These are phyloP conservation scores for Sebastes nivosus DNA, from an alignment of 2,797 vertebrate genomes.

Conservation along the genomic window DNA sequence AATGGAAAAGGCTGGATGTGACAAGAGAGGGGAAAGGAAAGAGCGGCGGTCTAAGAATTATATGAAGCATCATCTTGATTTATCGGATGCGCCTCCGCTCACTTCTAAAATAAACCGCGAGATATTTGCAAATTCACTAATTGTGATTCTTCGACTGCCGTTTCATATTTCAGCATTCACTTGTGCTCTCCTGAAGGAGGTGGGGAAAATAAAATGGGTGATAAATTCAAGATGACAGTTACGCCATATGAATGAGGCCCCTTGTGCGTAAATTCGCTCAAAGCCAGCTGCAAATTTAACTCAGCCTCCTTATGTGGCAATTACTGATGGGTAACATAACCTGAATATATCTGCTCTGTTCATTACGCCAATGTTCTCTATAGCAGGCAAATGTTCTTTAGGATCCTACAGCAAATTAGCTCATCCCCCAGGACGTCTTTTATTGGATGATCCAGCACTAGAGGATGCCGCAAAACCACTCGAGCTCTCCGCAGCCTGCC, in stretches of 20 bases:
- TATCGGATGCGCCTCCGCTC: constrained; percentile 11
- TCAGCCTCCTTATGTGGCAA: constrained; percentile 72
- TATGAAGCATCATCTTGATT: constrained; percentile 9
- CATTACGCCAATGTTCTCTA: constrained; percentile 62
- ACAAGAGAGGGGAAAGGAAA: background rate
- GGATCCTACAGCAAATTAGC: constrained; percentile 74
- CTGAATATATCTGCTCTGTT: constrained; percentile 62
- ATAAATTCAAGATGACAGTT: constrained; percentile 73
- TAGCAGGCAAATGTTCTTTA: constrained; percentile 69
- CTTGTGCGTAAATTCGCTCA: constrained; percentile 58
- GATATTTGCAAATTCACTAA: constrained; percentile 27
- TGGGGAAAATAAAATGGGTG: constrained; percentile 51
- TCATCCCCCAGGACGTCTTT: constrained; percentile 65
- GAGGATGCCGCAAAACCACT: constrained; percentile 61
- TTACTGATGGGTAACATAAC: constrained; percentile 71
- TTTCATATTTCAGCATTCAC: constrained; percentile 24
- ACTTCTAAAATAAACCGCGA: background rate
- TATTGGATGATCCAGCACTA: constrained; percentile 68
- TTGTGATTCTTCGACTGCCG: constrained; percentile 15
- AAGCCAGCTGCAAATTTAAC: constrained; percentile 73
- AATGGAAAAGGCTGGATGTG: constrained; percentile 9
- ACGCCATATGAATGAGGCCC: constrained; percentile 62
- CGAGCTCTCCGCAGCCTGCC: constrained; percentile 50
- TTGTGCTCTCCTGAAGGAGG: constrained; percentile 12
- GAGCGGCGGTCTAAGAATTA: background rate